Evolutionary conservation across 2,797 vertebrate species (phyloP).

Genomic region (Acanthurus lineatus): DNA sequence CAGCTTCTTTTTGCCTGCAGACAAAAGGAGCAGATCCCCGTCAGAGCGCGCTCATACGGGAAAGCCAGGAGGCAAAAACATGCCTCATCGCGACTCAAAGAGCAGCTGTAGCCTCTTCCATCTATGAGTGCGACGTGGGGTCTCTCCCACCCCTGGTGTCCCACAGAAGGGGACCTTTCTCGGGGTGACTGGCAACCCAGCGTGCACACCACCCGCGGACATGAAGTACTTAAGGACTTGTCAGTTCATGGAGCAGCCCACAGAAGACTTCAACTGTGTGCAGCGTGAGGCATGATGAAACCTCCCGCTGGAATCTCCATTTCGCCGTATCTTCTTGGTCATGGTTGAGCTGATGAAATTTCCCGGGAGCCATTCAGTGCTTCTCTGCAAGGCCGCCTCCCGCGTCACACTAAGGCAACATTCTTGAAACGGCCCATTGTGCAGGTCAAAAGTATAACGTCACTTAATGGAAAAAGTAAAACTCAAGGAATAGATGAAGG

Average conservation of each 20-base stretch:
- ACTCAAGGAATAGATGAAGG: conserved; percentile 15
- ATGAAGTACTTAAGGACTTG: conserved; percentile 63
- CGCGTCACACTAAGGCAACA: conserved; percentile 21
- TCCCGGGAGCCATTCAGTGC: conserved; percentile 47
- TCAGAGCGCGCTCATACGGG: conserved; percentile 50
- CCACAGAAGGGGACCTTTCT: conserved; percentile 58
- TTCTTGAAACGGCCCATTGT: conserved; percentile 41
- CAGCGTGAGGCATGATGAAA: conserved; percentile 49
- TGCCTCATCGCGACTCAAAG: conserved; percentile 10
- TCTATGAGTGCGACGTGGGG: conserved; percentile 24
- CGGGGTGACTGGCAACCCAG: conserved; percentile 59
- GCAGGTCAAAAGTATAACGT: conserved; percentile 25
- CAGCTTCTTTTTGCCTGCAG: conserved; percentile 68
- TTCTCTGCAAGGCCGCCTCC: conserved; percentile 36
- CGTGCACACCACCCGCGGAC: conserved; percentile 38
- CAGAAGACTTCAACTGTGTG: conserved; percentile 55
- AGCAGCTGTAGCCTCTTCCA: conserved; percentile 34
- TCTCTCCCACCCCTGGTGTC: conserved; percentile 40
- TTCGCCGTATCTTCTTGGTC: conserved; percentile 51
- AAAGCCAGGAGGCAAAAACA: conserved; percentile 36
- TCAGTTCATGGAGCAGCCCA: conserved; percentile 55
- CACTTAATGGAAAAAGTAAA: conserved; percentile 25
- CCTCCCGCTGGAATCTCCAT: conserved; percentile 56
- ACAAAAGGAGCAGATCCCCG: conserved; percentile 68
- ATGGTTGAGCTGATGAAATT: conserved; percentile 47